Evolutionary conservation across 1,140 invertebrate species (phyloP), one percentile per base, ranked within the genome.

Genomic region (Oreohelix idahoensis): DNA sequence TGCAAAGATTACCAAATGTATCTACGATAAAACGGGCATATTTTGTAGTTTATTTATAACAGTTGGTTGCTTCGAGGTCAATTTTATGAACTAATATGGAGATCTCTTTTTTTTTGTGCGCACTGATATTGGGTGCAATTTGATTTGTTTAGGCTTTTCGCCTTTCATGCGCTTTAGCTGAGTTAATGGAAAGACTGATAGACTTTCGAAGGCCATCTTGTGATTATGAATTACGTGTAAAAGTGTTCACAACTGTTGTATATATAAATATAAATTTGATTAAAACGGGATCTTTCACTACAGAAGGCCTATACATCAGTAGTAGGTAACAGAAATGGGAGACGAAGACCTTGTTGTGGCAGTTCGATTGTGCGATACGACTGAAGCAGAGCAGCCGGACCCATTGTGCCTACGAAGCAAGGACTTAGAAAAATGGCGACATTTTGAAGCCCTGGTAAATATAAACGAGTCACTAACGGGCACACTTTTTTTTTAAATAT

Each of bases 391-490:
- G 32, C 74, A 76, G 32, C 74, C 74, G 32, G 74, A 76, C 53
- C 74, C 74, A 35, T 35, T 76, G 74, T 76, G 74, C 32, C 36
- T 76, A n/a, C 42, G 39, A 51, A 8, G 2, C 1, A 29, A 76
- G n/a, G 74, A 76, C 29, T 76, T 76, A 45, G 39, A 32, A 76
- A 76, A 8, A 76, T 76, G 74, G 74, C 74, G 74, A 76, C 39
- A 76, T 51, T 76, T 76, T 36, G 74, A 76, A 49, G 26, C 45
- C 11, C 36, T 76, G 45, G 74, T 76, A 49, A 49, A 29, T 45
- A 69, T 35, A 29, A 69, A n/a, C n/a, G n/a, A n/a, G n/a, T n/a
- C n/a, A n/a, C n/a, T n/a, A n/a, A n/a, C n/a, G n/a, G n/a, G n/a
- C n/a, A n/a, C n/a, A n/a, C n/a, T n/a, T n/a, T n/a, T n/a, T n/a